Percentiles rank a stretch among this genome's conserved stretches.
phyloP scores from a whole-genome alignment of 1,140 invertebrate genomes.

The Sitobion miscanthi region DNA sequence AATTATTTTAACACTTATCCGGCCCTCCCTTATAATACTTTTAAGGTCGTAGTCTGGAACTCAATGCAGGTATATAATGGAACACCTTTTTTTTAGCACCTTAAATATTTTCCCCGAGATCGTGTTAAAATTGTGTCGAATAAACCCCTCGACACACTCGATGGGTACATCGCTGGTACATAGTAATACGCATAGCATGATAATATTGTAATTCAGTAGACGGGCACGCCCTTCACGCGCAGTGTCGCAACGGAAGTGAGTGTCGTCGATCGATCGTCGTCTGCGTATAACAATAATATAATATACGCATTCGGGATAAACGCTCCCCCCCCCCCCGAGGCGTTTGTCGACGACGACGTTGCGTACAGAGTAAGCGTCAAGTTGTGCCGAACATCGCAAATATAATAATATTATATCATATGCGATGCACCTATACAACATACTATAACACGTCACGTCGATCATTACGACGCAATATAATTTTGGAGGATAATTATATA shows the following conservation, averaged over 20 bases:
- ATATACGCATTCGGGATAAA: background rate
- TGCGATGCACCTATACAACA: too few species aligned
- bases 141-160: too few species aligned
- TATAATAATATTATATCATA: background rate
- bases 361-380: background rate
- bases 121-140: too few species aligned
- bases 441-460: background rate
- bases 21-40: too few species aligned
- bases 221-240: background rate
- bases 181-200: background rate
- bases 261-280: background rate
- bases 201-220: background rate
- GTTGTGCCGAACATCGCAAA: background rate
- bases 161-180: background rate
- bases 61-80: too few species aligned
- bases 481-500: background rate
- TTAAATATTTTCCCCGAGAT: too few species aligned
- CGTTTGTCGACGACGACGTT: conserved; percentile 9
- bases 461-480: background rate
- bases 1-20: too few species aligned
- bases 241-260: background rate
- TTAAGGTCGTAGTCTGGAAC: too few species aligned
- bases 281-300: too few species aligned
- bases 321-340: background rate
- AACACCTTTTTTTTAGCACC: too few species aligned